A percentile compares a stretch with the other conserved stretches of the same genome.
phyloP scores from a whole-genome alignment of 1,140 invertebrate species.

The Cryptotermes secundus region DNA sequence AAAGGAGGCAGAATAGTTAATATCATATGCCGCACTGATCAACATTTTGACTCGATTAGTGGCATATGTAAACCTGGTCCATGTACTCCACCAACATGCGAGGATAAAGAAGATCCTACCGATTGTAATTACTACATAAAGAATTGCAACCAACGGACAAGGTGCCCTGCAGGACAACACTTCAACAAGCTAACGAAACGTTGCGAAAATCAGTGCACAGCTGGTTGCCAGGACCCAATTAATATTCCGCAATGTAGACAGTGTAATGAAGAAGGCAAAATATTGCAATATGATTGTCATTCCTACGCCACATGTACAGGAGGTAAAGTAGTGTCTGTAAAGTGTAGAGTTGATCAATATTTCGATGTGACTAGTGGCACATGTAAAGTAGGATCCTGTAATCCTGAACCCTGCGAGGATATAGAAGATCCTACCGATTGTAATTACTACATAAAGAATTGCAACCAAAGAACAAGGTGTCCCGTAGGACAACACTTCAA shows the following conservation, averaged over 20 bases:
- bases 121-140: background rate
- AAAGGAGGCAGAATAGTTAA: background rate
- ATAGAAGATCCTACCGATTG: background rate
- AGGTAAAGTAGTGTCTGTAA: too few relatives aligned
- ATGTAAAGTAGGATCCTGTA: too few relatives aligned
- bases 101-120: background rate
- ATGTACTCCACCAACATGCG: background rate
- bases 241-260: background rate
- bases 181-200: background rate
- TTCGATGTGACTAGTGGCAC: too few relatives aligned
- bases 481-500: background rate
- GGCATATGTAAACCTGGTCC: background rate
- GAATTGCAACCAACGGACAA: background rate
- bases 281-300: background rate
- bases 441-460: background rate
- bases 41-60: background rate
- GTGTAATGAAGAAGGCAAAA: background rate
- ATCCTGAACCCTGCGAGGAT: background rate
- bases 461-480: background rate
- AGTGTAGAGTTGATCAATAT: too few relatives aligned
- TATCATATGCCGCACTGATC: background rate
- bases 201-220: constrained; percentile 7
- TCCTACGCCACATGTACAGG: too few relatives aligned
- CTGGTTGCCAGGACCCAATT: background rate
- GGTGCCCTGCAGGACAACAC: background rate